Evolutionary conservation across 2,113 vertebrate species (phyloP), one percentile per base, ranked within the genome.

Genomic region (Nyctibius bracteatus): DNA sequence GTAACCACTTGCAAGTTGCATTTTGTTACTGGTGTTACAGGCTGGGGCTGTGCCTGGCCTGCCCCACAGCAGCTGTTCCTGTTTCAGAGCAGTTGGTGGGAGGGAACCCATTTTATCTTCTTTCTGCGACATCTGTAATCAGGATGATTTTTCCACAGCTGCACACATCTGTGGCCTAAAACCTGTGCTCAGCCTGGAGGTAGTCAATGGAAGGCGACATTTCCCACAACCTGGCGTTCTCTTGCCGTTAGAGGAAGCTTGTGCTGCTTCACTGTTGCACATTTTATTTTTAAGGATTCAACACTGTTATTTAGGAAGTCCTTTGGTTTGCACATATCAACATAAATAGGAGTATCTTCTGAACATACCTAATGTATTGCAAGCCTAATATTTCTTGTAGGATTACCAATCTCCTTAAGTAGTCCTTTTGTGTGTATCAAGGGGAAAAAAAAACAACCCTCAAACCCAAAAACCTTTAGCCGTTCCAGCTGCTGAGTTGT

Each of bases 401-500:
- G 39, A n/a, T 92, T 96, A 66, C 58, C 63, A 16, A 2, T 86
- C 78, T 94, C 51, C 17, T 71, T 61, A 63, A 84, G 61, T 57
- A 73, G 37, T 73, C 14, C 13, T 92, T 92, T 22, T 81, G 4
- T 61, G 35, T 79, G 12, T 78, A 8, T 70, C 65, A 63, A 59
- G 24, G 18, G 46, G 27, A 8, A 12, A 4, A 47, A n/a, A 30
- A 30, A 5, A 9, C 16, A 65, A 15, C 1, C 9, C 47, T 10
- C 8, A 33, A 74, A 23, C 24, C 16, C 33, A 8, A 20, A 94
- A 93, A 84, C 66, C 90, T 92, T 62, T 41, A 17, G 31, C 93
- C 35, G 27, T 92, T 92, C 81, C 91, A 91, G 86, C 90, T 93
- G 94, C 47, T 73, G 92, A 72, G 71, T 77, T 94, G 81, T 94